These are phyloP conservation scores for Pollenia amentaria DNA, from an alignment of 2,888 invertebrate species.

Conservation along the genomic window DNA sequence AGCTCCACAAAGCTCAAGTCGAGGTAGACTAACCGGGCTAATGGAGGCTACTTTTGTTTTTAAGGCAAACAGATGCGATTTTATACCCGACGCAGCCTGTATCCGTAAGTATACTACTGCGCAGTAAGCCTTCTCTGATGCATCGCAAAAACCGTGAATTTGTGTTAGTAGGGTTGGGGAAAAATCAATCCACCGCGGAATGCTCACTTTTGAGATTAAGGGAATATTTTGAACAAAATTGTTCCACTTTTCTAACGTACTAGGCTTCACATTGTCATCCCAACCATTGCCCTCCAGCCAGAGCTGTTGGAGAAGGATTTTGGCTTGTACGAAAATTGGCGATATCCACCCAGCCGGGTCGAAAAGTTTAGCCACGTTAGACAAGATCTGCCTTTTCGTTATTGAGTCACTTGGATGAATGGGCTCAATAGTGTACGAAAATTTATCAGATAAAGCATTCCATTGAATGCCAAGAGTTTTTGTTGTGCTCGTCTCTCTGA, in stretches of 20 bases:
- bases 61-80: conserved; percentile 42
- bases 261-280: conserved; percentile 29
- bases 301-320: conserved; percentile 51
- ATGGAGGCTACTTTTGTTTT: conserved; percentile 72
- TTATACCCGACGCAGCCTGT: background rate
- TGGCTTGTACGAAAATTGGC: conserved; percentile 31
- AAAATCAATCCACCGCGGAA: conserved; percentile 60
- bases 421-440: conserved; percentile 27
- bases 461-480: conserved; percentile 56
- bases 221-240: conserved; percentile 4
- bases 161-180: background rate
- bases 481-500: conserved; percentile 34
- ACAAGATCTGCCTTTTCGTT: conserved; percentile 3
- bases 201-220: too few relatives aligned
- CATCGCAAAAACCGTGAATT: conserved; percentile 66
- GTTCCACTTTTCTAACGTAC: conserved; percentile 18
- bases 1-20: conserved; percentile 67
- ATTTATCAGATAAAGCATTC: conserved; percentile 41
- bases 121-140: conserved; percentile 49
- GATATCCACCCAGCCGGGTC: conserved; percentile 55
- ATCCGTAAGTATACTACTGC: conserved; percentile 52
- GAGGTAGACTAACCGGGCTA: conserved; percentile 57
- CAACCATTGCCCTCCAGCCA: conserved; percentile 43
- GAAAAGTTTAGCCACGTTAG: conserved; percentile 18
- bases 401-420: background rate